These are phyloP conservation scores for Lacerta viridis DNA, from an alignment of 2,797 vertebrate genomes.

Conservation along the genomic window DNA sequence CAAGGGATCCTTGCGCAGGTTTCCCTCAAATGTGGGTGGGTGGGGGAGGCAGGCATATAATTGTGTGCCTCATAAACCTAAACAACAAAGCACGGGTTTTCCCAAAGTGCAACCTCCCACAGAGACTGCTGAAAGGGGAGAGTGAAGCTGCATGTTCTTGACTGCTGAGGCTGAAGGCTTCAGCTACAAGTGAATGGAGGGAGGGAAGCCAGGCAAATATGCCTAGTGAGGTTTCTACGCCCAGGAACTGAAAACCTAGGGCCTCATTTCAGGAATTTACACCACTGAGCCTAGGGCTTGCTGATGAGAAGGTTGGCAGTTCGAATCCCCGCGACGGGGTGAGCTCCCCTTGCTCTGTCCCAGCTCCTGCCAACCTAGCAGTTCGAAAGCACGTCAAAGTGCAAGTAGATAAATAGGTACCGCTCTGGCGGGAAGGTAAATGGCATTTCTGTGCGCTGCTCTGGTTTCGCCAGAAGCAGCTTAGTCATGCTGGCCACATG, in stretches of 20 bases:
- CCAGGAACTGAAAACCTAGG: neutral
- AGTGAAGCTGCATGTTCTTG: neutral
- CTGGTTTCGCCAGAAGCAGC: too few relatives aligned
- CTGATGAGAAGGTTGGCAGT: too few relatives aligned
- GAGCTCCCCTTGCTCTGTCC: too few relatives aligned
- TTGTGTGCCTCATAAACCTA: neutral
- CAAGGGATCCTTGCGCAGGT: neutral
- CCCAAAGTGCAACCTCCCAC: neutral
- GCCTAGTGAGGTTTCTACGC: too few relatives aligned
- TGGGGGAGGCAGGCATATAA: neutral
- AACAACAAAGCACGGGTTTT: neutral
- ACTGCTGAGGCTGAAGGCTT: neutral
- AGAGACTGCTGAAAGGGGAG: neutral
- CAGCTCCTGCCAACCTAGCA: too few relatives aligned
- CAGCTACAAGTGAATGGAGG: neutral
- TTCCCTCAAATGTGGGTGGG: neutral
- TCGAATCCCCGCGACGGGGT: too few relatives aligned
- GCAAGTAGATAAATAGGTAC: too few relatives aligned
- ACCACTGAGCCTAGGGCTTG: neutral
- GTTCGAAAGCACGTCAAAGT: too few relatives aligned
- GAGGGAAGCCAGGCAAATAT: neutral
- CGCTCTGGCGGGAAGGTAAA: too few relatives aligned
- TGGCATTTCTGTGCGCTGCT: accelerated
- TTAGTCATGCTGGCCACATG: too few relatives aligned
- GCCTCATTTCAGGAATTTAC: neutral